Conservation (phyloP, 2,888 invertebrate species). For the Hydraecia micacea region DNA sequence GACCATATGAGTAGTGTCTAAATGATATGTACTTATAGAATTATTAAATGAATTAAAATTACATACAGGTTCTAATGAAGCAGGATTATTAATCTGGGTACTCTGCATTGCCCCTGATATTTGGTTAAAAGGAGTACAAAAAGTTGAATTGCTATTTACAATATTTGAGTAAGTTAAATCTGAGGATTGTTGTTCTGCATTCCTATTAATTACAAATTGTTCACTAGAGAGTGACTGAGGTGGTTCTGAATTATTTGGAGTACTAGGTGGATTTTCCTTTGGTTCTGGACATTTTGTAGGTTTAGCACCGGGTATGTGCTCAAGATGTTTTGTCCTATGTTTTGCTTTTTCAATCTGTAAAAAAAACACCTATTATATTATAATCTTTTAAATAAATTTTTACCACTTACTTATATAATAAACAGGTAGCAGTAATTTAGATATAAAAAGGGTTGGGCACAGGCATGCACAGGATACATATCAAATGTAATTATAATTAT, state of each 20-base stretch:
- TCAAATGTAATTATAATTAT: neutral
- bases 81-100: slow-evolving; percentile 20
- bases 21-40: slow-evolving; percentile 42
- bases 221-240: slow-evolving; percentile 6
- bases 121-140: slow-evolving; percentile 23
- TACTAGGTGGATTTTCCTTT: slow-evolving; percentile 68
- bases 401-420: neutral
- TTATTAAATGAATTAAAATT: slow-evolving; percentile 44
- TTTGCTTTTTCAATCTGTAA: slow-evolving; percentile 79
- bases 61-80: slow-evolving; percentile 23
- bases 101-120: slow-evolving; percentile 18
- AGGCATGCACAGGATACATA: neutral
- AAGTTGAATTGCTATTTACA: slow-evolving; percentile 15
- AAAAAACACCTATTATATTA: slow-evolving; percentile 15
- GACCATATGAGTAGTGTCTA: slow-evolving; percentile 35
- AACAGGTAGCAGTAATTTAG: neutral
- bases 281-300: slow-evolving; percentile 77
- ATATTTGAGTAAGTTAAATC: slow-evolving; percentile 16
- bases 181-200: slow-evolving; percentile 31
- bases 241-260: neutral
- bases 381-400: neutral
- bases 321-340: slow-evolving; percentile 61
- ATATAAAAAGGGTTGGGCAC: neutral
- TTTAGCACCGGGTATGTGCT: slow-evolving; percentile 52
- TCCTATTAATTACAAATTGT: slow-evolving; percentile 18